These are phyloP conservation scores for Neria commutata DNA, from an alignment of 2,888 invertebrate species.

Conservation along the genomic window DNA sequence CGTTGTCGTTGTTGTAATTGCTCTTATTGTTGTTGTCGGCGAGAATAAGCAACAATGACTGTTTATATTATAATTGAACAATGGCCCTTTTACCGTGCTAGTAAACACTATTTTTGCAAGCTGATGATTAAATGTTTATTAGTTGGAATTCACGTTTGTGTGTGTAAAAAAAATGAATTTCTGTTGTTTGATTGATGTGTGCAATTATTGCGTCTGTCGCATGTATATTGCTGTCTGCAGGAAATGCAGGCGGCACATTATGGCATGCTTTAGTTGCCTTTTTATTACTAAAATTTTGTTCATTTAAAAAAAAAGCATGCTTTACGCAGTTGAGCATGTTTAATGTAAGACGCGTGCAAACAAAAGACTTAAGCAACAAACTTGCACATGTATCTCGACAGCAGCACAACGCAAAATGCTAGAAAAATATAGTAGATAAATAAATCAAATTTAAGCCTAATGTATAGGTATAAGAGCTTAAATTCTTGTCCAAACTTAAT, in stretches of 20 bases:
- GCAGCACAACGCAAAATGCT: too few relatives aligned
- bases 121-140: constrained; percentile 32
- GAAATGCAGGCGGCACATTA: background rate
- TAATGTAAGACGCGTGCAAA: constrained; percentile 13
- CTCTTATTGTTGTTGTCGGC: constrained; percentile 4
- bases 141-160: constrained; percentile 39
- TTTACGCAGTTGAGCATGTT: constrained; percentile 6
- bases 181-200: background rate
- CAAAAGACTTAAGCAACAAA: constrained; percentile 33
- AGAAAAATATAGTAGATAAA: too few relatives aligned
- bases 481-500: too few relatives aligned
- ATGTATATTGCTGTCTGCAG: background rate
- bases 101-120: background rate
- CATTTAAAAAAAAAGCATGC: constrained; percentile 5
- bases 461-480: too few relatives aligned
- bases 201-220: background rate
- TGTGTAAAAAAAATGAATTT: background rate
- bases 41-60: constrained; percentile 9
- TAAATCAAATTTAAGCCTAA: too few relatives aligned
- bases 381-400: too few relatives aligned
- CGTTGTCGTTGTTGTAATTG: constrained; percentile 10
- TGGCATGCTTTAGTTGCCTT: background rate
- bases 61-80: constrained; percentile 26
- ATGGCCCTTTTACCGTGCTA: background rate
- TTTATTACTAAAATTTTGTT: too few relatives aligned